Evolutionary conservation across 2,888 invertebrate genomes (phyloP).

Genomic region (Drosophila flavopinicola): DNA sequence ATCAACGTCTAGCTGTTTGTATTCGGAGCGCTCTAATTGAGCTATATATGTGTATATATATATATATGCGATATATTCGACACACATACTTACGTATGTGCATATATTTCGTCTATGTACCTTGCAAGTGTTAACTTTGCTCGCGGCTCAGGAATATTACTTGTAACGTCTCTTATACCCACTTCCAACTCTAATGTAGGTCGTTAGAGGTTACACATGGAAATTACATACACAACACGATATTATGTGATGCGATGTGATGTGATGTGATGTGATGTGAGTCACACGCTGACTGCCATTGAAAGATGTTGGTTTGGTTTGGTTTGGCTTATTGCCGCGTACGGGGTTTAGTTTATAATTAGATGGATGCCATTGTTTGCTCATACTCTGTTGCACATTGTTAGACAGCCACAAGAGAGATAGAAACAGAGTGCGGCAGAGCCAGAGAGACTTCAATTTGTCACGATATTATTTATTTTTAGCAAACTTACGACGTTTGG

Average conservation of each 20-base stretch:
- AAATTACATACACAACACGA: slow-evolving; percentile 14
- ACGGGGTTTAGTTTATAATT: slow-evolving; percentile 43
- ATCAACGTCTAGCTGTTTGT: slow-evolving; percentile 38
- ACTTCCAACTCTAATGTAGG: slow-evolving; percentile 41
- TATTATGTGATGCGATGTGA: background rate
- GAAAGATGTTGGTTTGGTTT: slow-evolving; percentile 26
- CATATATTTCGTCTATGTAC: slow-evolving; percentile 25
- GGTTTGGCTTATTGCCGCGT: slow-evolving; percentile 4
- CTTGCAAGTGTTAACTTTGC: slow-evolving; percentile 64
- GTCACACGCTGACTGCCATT: slow-evolving; percentile 45
- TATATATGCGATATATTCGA: slow-evolving; percentile 20
- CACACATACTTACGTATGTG: slow-evolving; percentile 33
- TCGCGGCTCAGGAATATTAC: slow-evolving; percentile 26
- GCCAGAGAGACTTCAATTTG: slow-evolving; percentile 38
- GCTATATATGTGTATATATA: slow-evolving; percentile 20
- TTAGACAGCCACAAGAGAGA: slow-evolving; percentile 9
- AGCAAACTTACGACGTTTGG: slow-evolving; percentile 39
- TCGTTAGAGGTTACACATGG: slow-evolving; percentile 42
- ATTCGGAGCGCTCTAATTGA: slow-evolving; percentile 64
- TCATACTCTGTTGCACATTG: slow-evolving; percentile 29
- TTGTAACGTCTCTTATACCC: slow-evolving; percentile 31
- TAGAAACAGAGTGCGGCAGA: background rate
- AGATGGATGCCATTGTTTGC: slow-evolving; percentile 46
- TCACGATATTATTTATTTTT: slow-evolving; percentile 70
- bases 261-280: slow-evolving; percentile 31